Base-by-base conservation (phyloP, 1,140 invertebrate genomes). In the Rhagoletis pomonella region DNA sequence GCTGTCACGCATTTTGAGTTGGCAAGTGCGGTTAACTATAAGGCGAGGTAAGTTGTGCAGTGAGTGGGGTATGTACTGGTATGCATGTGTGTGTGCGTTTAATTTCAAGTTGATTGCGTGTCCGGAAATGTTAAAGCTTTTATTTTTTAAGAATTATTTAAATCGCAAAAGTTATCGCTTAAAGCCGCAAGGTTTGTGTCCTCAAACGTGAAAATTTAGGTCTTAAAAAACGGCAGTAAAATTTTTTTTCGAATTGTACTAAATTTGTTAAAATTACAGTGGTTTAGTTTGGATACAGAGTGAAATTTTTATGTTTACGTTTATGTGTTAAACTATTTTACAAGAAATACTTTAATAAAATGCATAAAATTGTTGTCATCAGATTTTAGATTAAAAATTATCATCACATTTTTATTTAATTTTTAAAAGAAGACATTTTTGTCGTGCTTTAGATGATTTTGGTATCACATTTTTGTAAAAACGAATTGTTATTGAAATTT, bases 121-220 rank as follows among this genome's bases (percentile, higher is more conserved):
- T 14, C 17, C 9, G 14, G n/a, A 50, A 50, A 77, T 77, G 47
- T 50, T 50, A 77, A 47, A 85, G 60, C 7, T 65, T 65, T 65
- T 65, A 19, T 50, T 85, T 39, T 62, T 59, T 19, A 85, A 59
- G 39, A 60, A 62, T 60, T 44, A 60, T 62, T 60, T 29, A 84
- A 84, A 84, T 9, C 29, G 55, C 47, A 84, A 4, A 47, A 84
- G 29, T 4, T 60, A 60, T 19, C 62, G 67, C 50, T 19, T 17
- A 59, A 85, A 55, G 44, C 44, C 73, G n/a, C 47, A 55, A 55
- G 55, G 17, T 81, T 55, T 14, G 44, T 81, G 10, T 47, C n/a
- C 4, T 5, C 60, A 14, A 29, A 29, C 60, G 4, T 19, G n/a
- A n/a, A 55, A 50, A 81, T 47, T 12, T 73, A 42, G 67, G 67